These are phyloP conservation scores for Cordilura impudica DNA, from an alignment of 2,888 invertebrate species.

Conservation along the genomic window DNA sequence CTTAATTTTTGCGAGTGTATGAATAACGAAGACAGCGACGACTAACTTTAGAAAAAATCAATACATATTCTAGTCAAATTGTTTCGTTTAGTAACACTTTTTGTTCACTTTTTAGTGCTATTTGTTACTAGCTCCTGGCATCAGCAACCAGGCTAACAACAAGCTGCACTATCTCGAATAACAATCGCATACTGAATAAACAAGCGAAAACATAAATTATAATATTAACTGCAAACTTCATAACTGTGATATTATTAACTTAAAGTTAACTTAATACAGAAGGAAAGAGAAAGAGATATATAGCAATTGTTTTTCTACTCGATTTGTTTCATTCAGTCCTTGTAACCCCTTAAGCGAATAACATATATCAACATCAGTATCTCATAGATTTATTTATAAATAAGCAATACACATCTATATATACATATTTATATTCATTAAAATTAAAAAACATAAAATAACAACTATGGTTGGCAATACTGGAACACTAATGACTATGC, in stretches of 20 bases:
- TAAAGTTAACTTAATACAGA: background rate
- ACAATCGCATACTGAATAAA: background rate
- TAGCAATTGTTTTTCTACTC: background rate
- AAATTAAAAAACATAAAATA: conserved; percentile 27
- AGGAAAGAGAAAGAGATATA: background rate
- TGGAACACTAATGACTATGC: conserved; percentile 91
- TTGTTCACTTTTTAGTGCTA: background rate
- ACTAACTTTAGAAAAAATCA: conserved; percentile 58
- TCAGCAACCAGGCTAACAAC: background rate
- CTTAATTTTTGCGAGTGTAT: background rate
- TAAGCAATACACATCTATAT: background rate
- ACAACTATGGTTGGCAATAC: conserved; percentile 88
- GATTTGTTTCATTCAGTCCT: background rate
- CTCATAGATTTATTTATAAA: too few species aligned
- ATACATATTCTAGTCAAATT: conserved; percentile 66
- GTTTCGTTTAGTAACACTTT: background rate
- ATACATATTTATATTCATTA: background rate
- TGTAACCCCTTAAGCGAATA: background rate
- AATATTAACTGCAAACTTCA: background rate
- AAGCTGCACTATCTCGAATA: background rate
- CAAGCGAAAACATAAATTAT: background rate
- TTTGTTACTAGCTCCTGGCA: conserved; percentile 2
- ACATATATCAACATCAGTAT: too few species aligned
- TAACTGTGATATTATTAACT: background rate
- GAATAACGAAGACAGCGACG: background rate